A percentile compares a stretch with the other conserved stretches of the same genome.
phyloP scores from a whole-genome alignment of 2,797 vertebrate species.

The Sebastes glaucus region DNA sequence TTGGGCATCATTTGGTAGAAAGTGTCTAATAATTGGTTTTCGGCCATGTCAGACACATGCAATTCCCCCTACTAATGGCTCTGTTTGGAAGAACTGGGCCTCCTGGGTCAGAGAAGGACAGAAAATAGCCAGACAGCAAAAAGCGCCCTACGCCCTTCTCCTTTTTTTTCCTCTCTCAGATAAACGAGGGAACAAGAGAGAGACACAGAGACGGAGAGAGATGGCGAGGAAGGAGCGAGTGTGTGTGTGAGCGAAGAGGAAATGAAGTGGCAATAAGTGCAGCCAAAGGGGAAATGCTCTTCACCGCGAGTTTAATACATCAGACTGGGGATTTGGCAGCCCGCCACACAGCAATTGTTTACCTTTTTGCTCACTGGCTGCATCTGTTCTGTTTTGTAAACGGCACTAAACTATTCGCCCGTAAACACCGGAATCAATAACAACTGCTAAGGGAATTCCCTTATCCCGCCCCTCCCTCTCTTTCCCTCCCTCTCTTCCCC shows the following conservation, averaged over 20 bases:
- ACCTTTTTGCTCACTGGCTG: constrained; percentile 98
- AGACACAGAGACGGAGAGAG: constrained; percentile 44
- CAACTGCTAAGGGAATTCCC: constrained; percentile 96
- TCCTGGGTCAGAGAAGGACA: constrained; percentile 92
- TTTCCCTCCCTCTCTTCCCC: constrained; percentile 76
- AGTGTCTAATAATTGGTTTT: constrained; percentile 99
- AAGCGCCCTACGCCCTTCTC: constrained; percentile 41
- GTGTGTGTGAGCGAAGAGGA: constrained; percentile 81
- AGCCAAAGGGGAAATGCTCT: constrained; percentile 98
- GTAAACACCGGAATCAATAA: constrained; percentile 98
- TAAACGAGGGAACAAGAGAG: constrained; percentile 64
- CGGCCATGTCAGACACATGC: constrained; percentile 97
- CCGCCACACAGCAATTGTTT: constrained; percentile 99
- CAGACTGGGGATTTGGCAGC: constrained; percentile 93
- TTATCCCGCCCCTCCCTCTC: constrained; percentile 71
- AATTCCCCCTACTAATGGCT: constrained; percentile 97
- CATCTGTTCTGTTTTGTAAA: constrained; percentile 99
- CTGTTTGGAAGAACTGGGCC: constrained; percentile 90
- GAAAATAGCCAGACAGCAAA: constrained; percentile 78
- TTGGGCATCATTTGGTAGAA: constrained; percentile 98
- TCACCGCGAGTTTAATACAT: constrained; percentile 98
- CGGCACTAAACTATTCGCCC: constrained; percentile 94
- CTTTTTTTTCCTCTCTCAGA: constrained; percentile 31
- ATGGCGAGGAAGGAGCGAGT: constrained; percentile 61
- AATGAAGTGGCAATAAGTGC: constrained; percentile 99